Percentiles rank a stretch among this genome's conserved stretches.
Conservation (phyloP, 2,113 vertebrate species). For the Melanocharis versteri region DNA sequence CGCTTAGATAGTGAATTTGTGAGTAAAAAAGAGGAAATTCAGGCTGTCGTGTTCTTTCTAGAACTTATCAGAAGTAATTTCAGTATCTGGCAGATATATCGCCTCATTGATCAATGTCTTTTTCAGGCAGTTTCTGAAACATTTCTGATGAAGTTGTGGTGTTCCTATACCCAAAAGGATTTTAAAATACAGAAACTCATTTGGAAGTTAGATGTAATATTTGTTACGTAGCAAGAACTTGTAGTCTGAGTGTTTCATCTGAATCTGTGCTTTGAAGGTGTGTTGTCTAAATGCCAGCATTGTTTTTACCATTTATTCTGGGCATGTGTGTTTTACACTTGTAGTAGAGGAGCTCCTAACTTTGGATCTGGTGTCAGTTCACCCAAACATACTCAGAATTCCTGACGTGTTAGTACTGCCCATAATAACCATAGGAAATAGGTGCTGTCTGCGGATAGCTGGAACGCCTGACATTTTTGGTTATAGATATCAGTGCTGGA, state of each 20-base stretch:
- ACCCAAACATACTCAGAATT: constrained; percentile 58
- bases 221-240: not conserved
- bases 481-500: not conserved
- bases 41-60: not conserved
- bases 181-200: not conserved
- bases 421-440: constrained; percentile 38
- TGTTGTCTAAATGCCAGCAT: not conserved
- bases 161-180: not conserved
- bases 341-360: constrained; percentile 14
- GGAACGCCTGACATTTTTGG: constrained; percentile 35
- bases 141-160: not conserved
- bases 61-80: not conserved
- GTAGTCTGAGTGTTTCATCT: not conserved
- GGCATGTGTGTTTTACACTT: constrained; percentile 23
- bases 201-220: not conserved
- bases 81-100: not conserved
- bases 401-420: constrained; percentile 53
- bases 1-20: not conserved
- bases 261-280: not conserved
- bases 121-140: constrained; percentile 23
- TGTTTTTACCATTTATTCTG: not conserved
- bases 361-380: constrained; percentile 23
- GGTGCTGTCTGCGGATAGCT: constrained; percentile 59
- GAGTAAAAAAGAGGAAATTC: not conserved
- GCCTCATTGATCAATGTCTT: not conserved